These are phyloP conservation scores for Meghimatium bilineatum DNA, from an alignment of 2,888 invertebrate species.

Conservation along the genomic window DNA sequence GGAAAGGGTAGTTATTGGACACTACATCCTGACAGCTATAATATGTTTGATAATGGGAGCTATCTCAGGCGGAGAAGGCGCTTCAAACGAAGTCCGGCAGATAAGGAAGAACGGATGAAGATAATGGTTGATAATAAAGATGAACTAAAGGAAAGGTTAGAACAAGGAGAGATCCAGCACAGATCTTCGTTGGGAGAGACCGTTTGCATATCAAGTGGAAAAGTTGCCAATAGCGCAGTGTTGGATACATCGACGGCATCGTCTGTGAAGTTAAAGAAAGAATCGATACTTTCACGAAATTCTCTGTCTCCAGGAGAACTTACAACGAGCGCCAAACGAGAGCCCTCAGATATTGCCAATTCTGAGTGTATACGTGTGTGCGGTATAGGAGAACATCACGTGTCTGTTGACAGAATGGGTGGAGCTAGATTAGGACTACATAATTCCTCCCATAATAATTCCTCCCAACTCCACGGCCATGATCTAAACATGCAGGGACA, in stretches of 20 bases:
- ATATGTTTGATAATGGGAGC: slow-evolving; percentile 98
- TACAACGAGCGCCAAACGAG: slow-evolving; percentile 60
- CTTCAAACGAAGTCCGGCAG: slow-evolving; percentile 79
- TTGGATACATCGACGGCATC: slow-evolving; percentile 10
- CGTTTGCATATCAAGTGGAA: not conserved
- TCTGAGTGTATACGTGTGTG: slow-evolving; percentile 29
- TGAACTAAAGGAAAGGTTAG: slow-evolving; percentile 48
- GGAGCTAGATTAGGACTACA: slow-evolving; percentile 24
- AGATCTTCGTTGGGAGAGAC: not conserved
- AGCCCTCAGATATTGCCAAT: slow-evolving; percentile 63
- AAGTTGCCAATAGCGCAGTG: not conserved
- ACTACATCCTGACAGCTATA: slow-evolving; percentile 94
- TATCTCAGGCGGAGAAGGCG: slow-evolving; percentile 85
- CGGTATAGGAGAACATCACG: not conserved
- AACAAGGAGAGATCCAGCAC: slow-evolving; percentile 54
- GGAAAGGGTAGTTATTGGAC: slow-evolving; percentile 99
- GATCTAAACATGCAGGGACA: slow-evolving; percentile 20
- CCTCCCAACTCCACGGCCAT: slow-evolving; percentile 34
- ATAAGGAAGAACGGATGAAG: slow-evolving; percentile 81
- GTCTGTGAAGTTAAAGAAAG: slow-evolving; percentile 52
- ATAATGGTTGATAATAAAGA: slow-evolving; percentile 52
- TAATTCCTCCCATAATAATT: slow-evolving; percentile 12
- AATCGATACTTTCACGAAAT: slow-evolving; percentile 39
- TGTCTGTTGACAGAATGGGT: slow-evolving; percentile 23
- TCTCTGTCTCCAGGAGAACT: slow-evolving; percentile 50